Conservation (phyloP, 1,140 invertebrate species). For the Rhopalosiphum maidis region DNA sequence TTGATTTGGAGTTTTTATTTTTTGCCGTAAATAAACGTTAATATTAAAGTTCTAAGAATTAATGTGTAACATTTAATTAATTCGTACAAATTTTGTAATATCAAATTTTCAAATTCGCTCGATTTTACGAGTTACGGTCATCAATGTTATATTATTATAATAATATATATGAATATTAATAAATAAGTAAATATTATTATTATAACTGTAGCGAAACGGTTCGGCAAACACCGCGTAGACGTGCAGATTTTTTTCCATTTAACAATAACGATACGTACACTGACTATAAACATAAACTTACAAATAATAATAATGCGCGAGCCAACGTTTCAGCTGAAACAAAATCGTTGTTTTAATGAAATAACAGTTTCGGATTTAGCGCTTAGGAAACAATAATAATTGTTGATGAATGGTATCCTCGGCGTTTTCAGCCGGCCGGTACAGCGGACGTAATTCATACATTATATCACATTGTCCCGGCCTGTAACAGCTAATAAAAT, state of each 20-base stretch:
- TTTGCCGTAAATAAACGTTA: background rate
- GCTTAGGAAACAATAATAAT: background rate
- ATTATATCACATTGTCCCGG: background rate
- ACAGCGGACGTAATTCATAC: background rate
- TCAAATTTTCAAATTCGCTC: background rate
- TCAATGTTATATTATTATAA: no score
- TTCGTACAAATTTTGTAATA: background rate
- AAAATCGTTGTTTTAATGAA: background rate
- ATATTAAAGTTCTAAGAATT: background rate
- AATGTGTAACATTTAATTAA: no score
- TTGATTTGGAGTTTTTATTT: background rate
- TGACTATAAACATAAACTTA: no score
- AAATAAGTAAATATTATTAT: no score
- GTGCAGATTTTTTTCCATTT: no score
- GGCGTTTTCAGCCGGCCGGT: background rate
- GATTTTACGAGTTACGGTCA: background rate
- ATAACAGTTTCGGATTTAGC: background rate
- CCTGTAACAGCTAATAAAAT: background rate
- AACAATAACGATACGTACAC: no score
- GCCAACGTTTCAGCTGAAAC: background rate
- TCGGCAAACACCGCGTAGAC: no score
- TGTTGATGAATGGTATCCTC: background rate
- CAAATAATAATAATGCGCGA: background rate
- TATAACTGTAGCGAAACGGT: no score
- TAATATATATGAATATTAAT: no score